Percentiles rank a stretch among this genome's conserved stretches.
Conservation (phyloP, 2,888 invertebrate species). For the Rhaphigaster nebulosa region DNA sequence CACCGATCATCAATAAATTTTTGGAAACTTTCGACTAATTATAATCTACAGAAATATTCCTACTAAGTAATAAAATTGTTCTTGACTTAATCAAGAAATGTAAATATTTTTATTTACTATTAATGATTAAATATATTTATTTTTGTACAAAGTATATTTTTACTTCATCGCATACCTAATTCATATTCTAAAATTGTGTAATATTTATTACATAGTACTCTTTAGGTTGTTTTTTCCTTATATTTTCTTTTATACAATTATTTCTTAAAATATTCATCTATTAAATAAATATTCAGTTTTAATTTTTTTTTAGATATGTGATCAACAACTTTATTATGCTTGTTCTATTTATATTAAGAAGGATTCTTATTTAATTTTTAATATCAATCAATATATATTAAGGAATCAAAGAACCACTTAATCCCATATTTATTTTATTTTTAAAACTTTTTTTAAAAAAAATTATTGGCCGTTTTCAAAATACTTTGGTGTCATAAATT, state of each 20-base stretch:
- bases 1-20: constrained; percentile 27
- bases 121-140: background rate
- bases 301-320: background rate
- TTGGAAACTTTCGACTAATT: background rate
- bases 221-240: background rate
- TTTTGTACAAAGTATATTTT: background rate
- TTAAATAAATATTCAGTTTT: background rate
- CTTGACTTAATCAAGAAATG: background rate
- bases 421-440: too few species aligned
- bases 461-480: too few species aligned
- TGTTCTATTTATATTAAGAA: too few species aligned
- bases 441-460: too few species aligned
- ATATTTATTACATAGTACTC: background rate
- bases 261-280: background rate
- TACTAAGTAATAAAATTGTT: background rate
- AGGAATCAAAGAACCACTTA: too few species aligned
- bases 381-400: too few species aligned
- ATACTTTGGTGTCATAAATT: too few species aligned
- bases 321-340: too few species aligned
- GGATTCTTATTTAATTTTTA: too few species aligned
- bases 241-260: background rate
- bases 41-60: background rate
- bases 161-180: background rate
- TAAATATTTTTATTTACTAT: background rate
- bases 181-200: background rate